Evolutionary conservation across 2,113 vertebrate genomes (phyloP), one percentile per base, ranked within the genome.

Genomic region (Calyptommatus sinebrachiatus): DNA sequence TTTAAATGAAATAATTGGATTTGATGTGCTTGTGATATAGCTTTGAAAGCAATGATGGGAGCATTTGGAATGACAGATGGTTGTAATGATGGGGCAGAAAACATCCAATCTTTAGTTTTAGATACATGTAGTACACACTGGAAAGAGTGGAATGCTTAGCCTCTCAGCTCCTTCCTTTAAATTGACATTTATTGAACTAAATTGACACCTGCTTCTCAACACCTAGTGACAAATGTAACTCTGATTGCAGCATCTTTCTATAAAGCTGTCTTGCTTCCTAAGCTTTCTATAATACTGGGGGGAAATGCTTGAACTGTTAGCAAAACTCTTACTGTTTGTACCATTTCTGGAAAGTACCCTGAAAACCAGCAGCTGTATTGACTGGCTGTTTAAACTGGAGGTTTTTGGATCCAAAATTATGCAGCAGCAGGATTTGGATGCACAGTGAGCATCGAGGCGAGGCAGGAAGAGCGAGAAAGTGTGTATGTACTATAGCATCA

Each of bases 361-460:
- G 83, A 90, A 89, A 89, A 93, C 74, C 68, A 84, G 84, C 89
- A 86, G 83, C 7, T 22, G 91, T 92, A 96, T 95, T 90, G 95
- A 96, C 96, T 93, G 92, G 81, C 92, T 95, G 91, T 92, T 96
- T 96, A 95, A 95, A 94, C 84, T 91, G 92, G 92, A 87, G 89
- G 86, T 94, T 91, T 90, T 95, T 94, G 94, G 92, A 93, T 92
- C 90, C 93, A 93, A 94, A 93, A 94, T 96, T 94, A 91, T 80
- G 94, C 86, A 89, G 91, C 91, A 79, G 89, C 77, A 91, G 88
- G 87, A 92, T 92, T 91, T 83, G 81, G 81, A 87, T 92, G 91
- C 92, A 86, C 88, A 92, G 90, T 70, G 86, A 92, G 89, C 81
- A 29, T 83, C 81, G 85, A 82, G 78, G 88, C 80, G 73, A 76